Conservation (phyloP, 1,140 invertebrate species). For the Heliconius hewitsoni region DNA sequence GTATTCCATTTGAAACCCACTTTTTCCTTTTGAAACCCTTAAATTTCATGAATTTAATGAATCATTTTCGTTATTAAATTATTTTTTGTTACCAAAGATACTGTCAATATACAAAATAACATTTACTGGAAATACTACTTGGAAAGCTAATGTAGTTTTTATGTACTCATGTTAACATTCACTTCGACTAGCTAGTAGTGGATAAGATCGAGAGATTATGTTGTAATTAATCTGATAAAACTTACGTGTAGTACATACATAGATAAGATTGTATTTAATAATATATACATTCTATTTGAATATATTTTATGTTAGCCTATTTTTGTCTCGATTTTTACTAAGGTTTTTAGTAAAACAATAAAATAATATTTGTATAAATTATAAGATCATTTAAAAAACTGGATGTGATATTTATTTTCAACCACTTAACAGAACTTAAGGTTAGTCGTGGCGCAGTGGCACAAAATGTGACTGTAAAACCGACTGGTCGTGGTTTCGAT, state of each 20-base stretch:
- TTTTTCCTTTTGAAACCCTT: no score
- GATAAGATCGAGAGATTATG: background rate
- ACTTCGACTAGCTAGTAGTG: background rate
- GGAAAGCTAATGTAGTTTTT: background rate
- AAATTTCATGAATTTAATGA: background rate
- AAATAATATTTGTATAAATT: no score
- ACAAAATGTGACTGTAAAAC: no score
- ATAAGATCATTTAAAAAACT: no score
- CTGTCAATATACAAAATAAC: background rate
- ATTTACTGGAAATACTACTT: background rate
- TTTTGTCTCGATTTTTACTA: background rate
- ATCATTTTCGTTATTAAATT: background rate
- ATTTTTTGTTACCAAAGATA: background rate
- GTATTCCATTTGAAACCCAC: no score
- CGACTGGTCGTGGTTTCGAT: no score
- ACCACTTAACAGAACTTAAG: background rate
- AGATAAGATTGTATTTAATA: slow-evolving; percentile 4
- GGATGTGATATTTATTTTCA: background rate
- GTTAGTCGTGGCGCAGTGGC: no score
- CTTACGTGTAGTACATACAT: slow-evolving; percentile 1
- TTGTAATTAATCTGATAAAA: slow-evolving; percentile 4
- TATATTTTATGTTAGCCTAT: background rate
- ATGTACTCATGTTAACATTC: background rate
- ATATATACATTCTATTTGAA: background rate
- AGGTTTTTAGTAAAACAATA: no score